phyloP scores from a whole-genome alignment of 30 jellyfish, hydroid and myxozoan genomes.

The Chrysaora quinquecirrha region DNA sequence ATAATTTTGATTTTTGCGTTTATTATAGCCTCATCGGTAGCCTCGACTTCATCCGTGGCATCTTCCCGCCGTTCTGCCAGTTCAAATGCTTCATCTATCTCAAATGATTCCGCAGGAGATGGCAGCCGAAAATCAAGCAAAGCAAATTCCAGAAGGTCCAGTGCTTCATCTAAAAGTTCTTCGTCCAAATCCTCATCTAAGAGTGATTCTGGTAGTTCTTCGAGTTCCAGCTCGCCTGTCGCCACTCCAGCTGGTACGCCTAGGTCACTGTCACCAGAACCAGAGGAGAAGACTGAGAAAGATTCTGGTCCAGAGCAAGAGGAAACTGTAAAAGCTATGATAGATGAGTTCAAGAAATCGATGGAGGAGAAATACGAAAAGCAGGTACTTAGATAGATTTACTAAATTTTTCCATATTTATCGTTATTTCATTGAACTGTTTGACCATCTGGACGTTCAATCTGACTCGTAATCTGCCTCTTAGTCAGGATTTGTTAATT shows the following conservation, averaged over 20 bases:
- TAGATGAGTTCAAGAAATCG: constrained; percentile 56
- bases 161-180: constrained; percentile 21
- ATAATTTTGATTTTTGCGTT: no score
- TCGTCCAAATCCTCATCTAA: constrained; percentile 21
- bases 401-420: no score
- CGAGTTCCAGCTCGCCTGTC: constrained; percentile 30
- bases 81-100: constrained; percentile 29
- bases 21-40: no score
- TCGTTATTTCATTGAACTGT: no score
- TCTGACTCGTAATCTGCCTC: no score
- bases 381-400: no score
- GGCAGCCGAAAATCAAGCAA: neutral
- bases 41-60: constrained; percentile 48
- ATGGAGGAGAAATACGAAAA: constrained; percentile 64
- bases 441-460: no score
- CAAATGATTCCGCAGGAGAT: neutral
- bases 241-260: constrained; percentile 61
- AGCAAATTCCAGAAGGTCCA: neutral
- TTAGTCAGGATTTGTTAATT: no score
- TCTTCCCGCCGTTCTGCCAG: constrained; percentile 39
- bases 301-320: constrained; percentile 22
- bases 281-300: neutral
- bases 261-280: constrained; percentile 27
- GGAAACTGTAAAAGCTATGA: constrained; percentile 25
- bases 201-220: constrained; percentile 24